Conservation (phyloP, 2,113 vertebrate genomes). For the Nyctibius bracteatus region DNA sequence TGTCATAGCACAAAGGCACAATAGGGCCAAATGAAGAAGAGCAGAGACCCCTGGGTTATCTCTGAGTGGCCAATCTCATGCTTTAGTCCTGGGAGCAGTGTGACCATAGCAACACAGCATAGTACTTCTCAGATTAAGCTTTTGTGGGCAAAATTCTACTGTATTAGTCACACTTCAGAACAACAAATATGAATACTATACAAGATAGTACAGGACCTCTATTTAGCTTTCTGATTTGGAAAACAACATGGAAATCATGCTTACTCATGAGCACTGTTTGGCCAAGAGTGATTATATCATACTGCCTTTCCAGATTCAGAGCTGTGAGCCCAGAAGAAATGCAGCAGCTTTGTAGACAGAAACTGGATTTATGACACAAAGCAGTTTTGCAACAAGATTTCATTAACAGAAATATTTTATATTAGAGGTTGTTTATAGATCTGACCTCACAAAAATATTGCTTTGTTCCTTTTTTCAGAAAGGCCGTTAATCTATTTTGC, state of each 20-base stretch:
- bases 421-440: constrained; percentile 75
- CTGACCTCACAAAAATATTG: constrained; percentile 62
- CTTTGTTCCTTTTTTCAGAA: background rate
- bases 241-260: no score
- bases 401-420: constrained; percentile 63
- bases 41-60: background rate
- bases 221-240: background rate
- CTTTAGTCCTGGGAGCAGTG: background rate
- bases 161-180: background rate
- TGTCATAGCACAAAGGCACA: background rate
- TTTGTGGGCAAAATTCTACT: background rate
- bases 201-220: background rate
- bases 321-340: no score
- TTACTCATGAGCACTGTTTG: no score
- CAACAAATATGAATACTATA: background rate
- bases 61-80: background rate
- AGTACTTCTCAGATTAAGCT: background rate
- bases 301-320: no score
- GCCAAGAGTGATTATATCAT: no score
- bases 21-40: background rate
- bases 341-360: no score
- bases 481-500: constrained; percentile 53
- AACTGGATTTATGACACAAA: no score
- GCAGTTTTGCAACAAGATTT: no score
- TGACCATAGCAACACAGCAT: background rate